Percentiles rank a stretch among this genome's conserved stretches.
Evolutionary conservation across 2,113 vertebrate genomes (phyloP).

Genomic region (Petrocephalus microphthalmus): DNA sequence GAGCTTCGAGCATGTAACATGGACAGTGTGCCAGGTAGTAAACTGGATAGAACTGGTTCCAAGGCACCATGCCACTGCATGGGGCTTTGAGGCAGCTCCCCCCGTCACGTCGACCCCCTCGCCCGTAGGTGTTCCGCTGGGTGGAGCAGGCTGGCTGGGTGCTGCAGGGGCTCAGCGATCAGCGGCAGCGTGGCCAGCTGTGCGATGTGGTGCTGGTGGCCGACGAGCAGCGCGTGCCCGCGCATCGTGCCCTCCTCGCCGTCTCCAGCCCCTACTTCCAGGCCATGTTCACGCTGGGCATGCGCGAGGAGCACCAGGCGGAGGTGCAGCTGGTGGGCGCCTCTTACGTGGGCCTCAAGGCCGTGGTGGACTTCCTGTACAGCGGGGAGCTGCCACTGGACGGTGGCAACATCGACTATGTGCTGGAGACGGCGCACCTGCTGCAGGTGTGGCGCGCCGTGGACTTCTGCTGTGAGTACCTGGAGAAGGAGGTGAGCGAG

Average conservation of each 20-base stretch:
- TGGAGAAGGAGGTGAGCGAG: conserved; percentile 83
- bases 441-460: conserved; percentile 88
- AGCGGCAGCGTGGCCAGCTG: conserved; percentile 74
- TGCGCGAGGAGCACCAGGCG: conserved; percentile 82
- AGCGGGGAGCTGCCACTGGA: conserved; percentile 79
- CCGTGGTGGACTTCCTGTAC: conserved; percentile 88
- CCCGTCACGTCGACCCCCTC: not conserved
- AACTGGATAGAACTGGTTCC: not conserved
- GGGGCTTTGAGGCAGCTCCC: not conserved
- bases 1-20: not conserved
- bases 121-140: conserved; percentile 72
- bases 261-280: conserved; percentile 91
- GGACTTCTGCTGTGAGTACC: conserved; percentile 91
- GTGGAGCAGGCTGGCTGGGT: conserved; percentile 65
- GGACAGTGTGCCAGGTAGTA: not conserved
- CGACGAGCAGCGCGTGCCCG: conserved; percentile 67
- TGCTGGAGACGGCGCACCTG: conserved; percentile 84
- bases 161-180: conserved; percentile 80
- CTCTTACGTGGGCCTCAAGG: conserved; percentile 77
- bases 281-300: conserved; percentile 91
- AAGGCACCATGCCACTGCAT: not conserved
- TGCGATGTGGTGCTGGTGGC: conserved; percentile 87
- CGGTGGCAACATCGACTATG: conserved; percentile 77
- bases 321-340: conserved; percentile 84
- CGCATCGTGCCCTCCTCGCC: conserved; percentile 82